Percentiles rank a stretch among this genome's conserved stretches.
Evolutionary conservation across 1,140 invertebrate species (phyloP).

Genomic region (Octopus sinensis): DNA sequence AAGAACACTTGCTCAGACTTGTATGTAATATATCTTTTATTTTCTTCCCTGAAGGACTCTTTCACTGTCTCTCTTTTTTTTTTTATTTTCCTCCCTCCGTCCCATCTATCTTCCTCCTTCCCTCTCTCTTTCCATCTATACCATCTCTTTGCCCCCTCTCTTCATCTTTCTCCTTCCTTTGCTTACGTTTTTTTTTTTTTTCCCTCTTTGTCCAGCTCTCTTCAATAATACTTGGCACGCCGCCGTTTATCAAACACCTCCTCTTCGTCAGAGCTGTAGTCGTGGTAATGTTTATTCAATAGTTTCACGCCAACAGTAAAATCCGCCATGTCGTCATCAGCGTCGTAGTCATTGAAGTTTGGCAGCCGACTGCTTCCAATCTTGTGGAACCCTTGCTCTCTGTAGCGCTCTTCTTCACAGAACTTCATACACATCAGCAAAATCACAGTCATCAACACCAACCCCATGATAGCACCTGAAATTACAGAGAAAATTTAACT

Average conservation of each 20-base stretch:
- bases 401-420: constrained; percentile 21
- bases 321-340: constrained; percentile 25
- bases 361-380: constrained; percentile 19
- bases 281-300: constrained; percentile 26
- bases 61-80: too few relatives aligned
- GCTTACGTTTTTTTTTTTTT: neutral
- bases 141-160: constrained; percentile 6
- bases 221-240: too few relatives aligned
- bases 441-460: constrained; percentile 33
- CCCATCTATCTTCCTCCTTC: neutral
- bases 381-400: constrained; percentile 34
- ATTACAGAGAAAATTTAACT: constrained; percentile 3
- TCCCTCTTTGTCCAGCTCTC: neutral
- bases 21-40: too few relatives aligned
- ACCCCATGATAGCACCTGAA: constrained; percentile 27
- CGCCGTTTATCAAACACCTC: constrained; percentile 21
- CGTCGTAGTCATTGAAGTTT: constrained; percentile 32
- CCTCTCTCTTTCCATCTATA: constrained; percentile 7
- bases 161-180: neutral
- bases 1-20: too few relatives aligned
- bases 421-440: constrained; percentile 32
- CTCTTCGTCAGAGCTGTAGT: constrained; percentile 32
- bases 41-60: too few relatives aligned
- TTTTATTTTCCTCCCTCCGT: too few relatives aligned
- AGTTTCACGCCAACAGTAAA: constrained; percentile 12